Conservation (phyloP, 2,888 invertebrate genomes). For the Euplagia quadripunctaria region DNA sequence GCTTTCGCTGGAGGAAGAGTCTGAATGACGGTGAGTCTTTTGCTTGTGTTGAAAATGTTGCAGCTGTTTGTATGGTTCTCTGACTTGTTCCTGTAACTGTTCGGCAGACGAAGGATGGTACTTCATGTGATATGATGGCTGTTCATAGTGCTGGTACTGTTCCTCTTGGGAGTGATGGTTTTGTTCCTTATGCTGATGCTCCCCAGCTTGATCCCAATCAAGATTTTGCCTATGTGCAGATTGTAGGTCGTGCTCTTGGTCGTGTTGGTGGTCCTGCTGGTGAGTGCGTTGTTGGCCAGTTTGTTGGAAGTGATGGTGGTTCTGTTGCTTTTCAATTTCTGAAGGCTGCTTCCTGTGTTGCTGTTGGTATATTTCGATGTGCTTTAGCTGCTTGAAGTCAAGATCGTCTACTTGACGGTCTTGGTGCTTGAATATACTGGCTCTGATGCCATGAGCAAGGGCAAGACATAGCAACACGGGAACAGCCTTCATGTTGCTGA, state of each 20-base stretch:
- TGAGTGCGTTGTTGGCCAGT: slow-evolving; percentile 16
- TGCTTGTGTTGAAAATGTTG: slow-evolving; percentile 2
- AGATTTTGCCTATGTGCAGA: not conserved
- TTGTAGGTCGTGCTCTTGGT: slow-evolving; percentile 2
- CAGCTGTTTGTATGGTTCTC: slow-evolving; percentile 13
- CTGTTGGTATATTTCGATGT: slow-evolving; percentile 51
- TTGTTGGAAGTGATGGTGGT: not conserved
- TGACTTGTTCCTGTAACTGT: slow-evolving; percentile 25
- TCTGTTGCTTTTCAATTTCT: slow-evolving; percentile 17
- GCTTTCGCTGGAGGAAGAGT: slow-evolving; percentile 40
- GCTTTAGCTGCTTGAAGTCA: slow-evolving; percentile 60
- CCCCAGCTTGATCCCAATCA: not conserved
- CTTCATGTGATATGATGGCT: slow-evolving; percentile 6
- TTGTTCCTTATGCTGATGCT: slow-evolving; percentile 13
- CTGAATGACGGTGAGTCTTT: slow-evolving; percentile 25
- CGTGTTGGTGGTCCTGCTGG: not conserved
- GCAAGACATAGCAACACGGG: slow-evolving; percentile 73
- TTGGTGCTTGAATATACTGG: slow-evolving; percentile 71
- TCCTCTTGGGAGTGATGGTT: slow-evolving; percentile 7
- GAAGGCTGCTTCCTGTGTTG: slow-evolving; percentile 39
- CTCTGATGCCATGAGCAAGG: slow-evolving; percentile 68
- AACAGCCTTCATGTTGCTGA: slow-evolving; percentile 77
- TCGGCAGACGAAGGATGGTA: not conserved
- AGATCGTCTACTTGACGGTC: slow-evolving; percentile 57
- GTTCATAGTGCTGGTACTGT: slow-evolving; percentile 4